Conservation (phyloP, 2,797 vertebrate species). For the Microctenopoma steveboyesi region DNA sequence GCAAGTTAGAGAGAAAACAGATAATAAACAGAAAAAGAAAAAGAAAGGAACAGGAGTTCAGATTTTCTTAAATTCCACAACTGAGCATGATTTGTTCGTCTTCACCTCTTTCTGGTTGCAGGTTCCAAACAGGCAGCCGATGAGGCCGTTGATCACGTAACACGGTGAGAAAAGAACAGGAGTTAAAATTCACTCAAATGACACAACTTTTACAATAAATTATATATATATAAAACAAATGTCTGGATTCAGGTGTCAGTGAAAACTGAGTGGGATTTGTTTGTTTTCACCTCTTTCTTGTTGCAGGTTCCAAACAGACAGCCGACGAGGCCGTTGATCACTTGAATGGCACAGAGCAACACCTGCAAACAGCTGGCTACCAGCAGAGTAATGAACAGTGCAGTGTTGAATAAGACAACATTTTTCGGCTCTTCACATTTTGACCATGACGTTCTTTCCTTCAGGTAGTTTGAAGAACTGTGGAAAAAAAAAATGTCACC, state of each 20-base stretch:
- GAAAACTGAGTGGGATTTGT: neutral
- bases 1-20: slow-evolving; percentile 15
- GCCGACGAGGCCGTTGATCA: slow-evolving; percentile 81
- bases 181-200: neutral
- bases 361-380: slow-evolving; percentile 65
- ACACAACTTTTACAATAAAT: neutral
- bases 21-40: neutral
- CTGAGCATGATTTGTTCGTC: no score
- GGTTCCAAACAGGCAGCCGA: no score
- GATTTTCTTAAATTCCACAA: neutral
- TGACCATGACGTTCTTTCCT: slow-evolving; percentile 55
- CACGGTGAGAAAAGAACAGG: neutral
- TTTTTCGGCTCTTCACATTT: slow-evolving; percentile 63
- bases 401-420: slow-evolving; percentile 79
- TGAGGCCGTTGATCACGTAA: no score
- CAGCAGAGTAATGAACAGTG: slow-evolving; percentile 77
- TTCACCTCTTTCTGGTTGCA: no score
- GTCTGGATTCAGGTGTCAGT: no score
- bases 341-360: slow-evolving; percentile 76
- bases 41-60: neutral
- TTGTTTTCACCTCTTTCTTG: slow-evolving; percentile 52
- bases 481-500: neutral
- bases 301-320: slow-evolving; percentile 80
- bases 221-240: neutral
- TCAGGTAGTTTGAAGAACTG: slow-evolving; percentile 71